These are phyloP conservation scores for Cantharis nigra DNA, from an alignment of 2,888 invertebrate genomes.

Conservation along the genomic window DNA sequence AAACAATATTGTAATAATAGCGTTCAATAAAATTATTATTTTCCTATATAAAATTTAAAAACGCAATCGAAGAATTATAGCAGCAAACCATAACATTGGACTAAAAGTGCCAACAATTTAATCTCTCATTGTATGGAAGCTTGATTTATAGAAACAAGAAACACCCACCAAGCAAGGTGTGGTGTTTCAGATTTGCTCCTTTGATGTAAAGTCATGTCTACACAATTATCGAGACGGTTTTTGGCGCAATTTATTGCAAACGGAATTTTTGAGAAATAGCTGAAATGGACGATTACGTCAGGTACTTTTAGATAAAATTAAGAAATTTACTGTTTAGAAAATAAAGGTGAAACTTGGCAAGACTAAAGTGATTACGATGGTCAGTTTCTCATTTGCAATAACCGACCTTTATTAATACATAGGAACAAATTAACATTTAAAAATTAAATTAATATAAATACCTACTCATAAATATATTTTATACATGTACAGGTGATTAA, in stretches of 20 bases:
- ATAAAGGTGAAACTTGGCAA: background rate
- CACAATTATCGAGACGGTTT: background rate
- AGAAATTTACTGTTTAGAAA: background rate
- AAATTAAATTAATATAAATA: background rate
- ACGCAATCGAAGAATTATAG: background rate
- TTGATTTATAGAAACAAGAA: slow-evolving; percentile 28
- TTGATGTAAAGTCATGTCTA: slow-evolving; percentile 10
- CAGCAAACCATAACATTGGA: slow-evolving; percentile 27
- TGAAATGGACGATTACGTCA: background rate
- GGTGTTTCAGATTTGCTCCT: slow-evolving; percentile 12
- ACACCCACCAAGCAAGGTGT: slow-evolving; percentile 19
- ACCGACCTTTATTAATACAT: background rate
- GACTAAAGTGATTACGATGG: background rate
- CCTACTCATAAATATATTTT: background rate
- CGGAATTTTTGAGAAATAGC: background rate
- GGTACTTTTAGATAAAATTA: background rate
- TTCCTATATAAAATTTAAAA: background rate
- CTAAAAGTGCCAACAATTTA: slow-evolving; percentile 33
- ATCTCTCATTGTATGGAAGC: slow-evolving; percentile 34
- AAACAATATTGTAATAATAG: slow-evolving; percentile 36
- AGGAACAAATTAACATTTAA: background rate
- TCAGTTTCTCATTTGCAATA: background rate
- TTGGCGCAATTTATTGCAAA: background rate
- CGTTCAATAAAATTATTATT: background rate
- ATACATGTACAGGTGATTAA: background rate